phyloP scores from a whole-genome alignment of 2,113 vertebrate species.

The Ceyx melanurus region DNA sequence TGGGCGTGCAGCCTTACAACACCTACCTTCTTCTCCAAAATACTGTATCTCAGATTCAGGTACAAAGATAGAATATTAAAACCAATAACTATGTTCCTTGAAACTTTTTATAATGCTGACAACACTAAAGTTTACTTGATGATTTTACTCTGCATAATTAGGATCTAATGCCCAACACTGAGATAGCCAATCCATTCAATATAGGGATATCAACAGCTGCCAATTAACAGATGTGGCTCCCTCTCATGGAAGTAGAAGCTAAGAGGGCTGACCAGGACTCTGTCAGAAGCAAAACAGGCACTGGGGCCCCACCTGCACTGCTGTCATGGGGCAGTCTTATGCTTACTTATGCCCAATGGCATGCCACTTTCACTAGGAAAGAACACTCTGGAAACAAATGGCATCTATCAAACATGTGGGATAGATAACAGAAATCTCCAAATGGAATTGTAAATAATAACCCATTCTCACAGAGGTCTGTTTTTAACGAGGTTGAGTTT shows the following conservation, averaged over 20 bases:
- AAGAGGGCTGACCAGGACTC: not conserved
- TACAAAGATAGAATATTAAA: not conserved
- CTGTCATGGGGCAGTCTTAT: not conserved
- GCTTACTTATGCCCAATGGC: not conserved
- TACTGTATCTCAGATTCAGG: not conserved
- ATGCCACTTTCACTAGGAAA: not conserved
- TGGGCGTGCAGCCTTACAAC: not conserved
- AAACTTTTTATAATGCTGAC: not conserved
- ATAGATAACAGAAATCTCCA: not conserved
- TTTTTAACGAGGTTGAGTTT: not conserved
- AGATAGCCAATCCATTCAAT: not conserved
- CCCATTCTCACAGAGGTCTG: not conserved
- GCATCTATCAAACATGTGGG: not conserved
- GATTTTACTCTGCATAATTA: not conserved
- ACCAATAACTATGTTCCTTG: not conserved
- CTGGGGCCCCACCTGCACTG: too few species aligned
- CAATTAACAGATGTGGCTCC: not conserved
- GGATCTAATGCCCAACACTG: not conserved
- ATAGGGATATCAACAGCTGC: not conserved
- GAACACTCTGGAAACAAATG: not conserved
- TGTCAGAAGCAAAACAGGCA: not conserved
- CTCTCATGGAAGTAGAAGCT: not conserved
- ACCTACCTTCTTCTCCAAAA: not conserved
- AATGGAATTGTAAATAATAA: not conserved
- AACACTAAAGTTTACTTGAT: not conserved